A percentile compares a stretch with the other conserved stretches of the same genome.
Conservation (phyloP, 92 coral and sea anemone species). For the Zoanthus sociatus region DNA sequence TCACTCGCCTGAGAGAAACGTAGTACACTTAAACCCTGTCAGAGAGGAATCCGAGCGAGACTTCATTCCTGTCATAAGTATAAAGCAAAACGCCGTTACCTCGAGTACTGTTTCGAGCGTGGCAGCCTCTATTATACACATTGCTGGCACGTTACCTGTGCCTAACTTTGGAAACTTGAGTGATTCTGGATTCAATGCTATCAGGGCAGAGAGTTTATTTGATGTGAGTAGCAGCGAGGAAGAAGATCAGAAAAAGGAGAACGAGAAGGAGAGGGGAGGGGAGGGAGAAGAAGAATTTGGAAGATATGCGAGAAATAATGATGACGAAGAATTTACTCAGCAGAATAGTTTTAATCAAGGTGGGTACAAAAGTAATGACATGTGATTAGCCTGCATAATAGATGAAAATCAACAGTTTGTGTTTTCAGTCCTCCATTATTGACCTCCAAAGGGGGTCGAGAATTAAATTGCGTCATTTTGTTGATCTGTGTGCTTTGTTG, state of each 20-base stretch:
- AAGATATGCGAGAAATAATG: neutral
- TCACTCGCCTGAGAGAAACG: neutral
- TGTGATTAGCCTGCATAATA: too few relatives aligned
- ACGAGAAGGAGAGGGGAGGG: constrained; percentile 46
- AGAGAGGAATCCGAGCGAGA: constrained; percentile 19
- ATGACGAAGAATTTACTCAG: neutral
- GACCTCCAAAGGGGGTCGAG: too few relatives aligned
- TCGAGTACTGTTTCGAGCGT: constrained; percentile 13
- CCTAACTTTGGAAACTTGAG: constrained; percentile 24
- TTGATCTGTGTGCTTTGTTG: too few relatives aligned
- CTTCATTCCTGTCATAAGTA: neutral
- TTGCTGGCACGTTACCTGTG: constrained; percentile 28
- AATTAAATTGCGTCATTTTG: too few relatives aligned
- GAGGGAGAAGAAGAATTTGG: constrained; percentile 58
- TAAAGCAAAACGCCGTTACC: neutral
- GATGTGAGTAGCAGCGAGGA: constrained; percentile 83
- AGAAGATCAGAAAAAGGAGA: constrained; percentile 59
- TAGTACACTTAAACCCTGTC: neutral
- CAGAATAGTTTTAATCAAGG: neutral
- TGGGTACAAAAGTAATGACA: neutral
- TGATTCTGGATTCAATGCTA: constrained; percentile 61
- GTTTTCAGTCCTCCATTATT: too few relatives aligned
- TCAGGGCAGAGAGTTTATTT: constrained; percentile 76
- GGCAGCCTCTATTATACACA: constrained; percentile 21
- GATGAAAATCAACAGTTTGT: too few relatives aligned